Base-by-base conservation (phyloP, 2,797 vertebrate genomes). In the Epinephelus coioides region DNA sequence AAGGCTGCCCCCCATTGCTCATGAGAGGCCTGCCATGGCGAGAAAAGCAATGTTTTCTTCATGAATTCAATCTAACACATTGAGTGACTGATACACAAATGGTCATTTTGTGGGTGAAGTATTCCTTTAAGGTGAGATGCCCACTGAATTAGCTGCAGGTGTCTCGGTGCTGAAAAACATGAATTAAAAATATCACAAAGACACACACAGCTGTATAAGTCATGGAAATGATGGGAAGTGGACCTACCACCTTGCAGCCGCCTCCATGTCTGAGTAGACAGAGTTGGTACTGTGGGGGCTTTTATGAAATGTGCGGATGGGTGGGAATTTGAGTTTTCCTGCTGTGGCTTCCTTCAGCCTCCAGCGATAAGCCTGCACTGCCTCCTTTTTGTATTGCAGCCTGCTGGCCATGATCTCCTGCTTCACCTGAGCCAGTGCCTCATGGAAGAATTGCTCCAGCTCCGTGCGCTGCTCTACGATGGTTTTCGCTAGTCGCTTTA, bases 371-470 rank as follows among this genome's bases (percentile, higher is more conserved):
- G 93, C 95, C 72, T 92, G 87, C 69, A 92, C 90, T 1, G 95
- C 95, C 70, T 96, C 94, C 76, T 95, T 94, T 81, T 94, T 97
- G 86, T 95, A 96, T 23, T 88, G 91, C 50, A 88, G 91, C 84
- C 95, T 94, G 86, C 88, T 96, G 76, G 88, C 61, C 69, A 55
- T 54, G 47, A 97, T 96, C 92, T 98, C 95, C 85, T 94, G 88
- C 89, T 93, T 98, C 86, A 97, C 96, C 49, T 97, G 89, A 69
- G 90, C 83, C 73, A 98, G 93, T 10, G 96, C 96, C 76, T 96
- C 95, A 21, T 96, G 93, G 89, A 97, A 97, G 90, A 99, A 98
- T 6, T 78, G 81, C 90, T 98, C 96, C 83, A 98, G 87, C 77
- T 97, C 96, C 11, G 92, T 96, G 68, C 96, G 95, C 85, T 97